Percentiles rank a stretch among this genome's conserved stretches.
phyloP scores from a whole-genome alignment of 2,797 vertebrate species.

The Intellagama lesueurii region DNA sequence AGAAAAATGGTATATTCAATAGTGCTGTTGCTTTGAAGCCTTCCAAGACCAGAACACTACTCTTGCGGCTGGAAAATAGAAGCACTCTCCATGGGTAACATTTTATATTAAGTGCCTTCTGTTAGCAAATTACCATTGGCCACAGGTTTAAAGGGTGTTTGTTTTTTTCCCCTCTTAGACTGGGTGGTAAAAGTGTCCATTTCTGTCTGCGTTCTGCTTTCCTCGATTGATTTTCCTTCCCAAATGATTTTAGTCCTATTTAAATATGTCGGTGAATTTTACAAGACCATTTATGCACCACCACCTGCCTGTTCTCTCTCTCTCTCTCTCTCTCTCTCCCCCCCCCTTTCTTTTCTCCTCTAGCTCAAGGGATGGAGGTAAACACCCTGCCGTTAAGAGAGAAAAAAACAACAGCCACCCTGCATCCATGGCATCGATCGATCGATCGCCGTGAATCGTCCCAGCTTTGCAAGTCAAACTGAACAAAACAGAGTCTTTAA shows the following conservation, averaged over 20 bases:
- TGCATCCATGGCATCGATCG: conserved; percentile 45
- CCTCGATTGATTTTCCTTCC: conserved; percentile 51
- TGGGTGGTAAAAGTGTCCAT: conserved; percentile 39
- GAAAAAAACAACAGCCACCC: neutral
- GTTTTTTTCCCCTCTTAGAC: conserved; percentile 33
- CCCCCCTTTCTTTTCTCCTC: conserved; percentile 48
- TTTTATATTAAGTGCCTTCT: neutral
- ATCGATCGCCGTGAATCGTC: conserved; percentile 47
- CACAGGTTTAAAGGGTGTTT: conserved; percentile 17
- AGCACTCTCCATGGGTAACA: neutral
- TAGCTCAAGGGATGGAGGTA: conserved; percentile 39
- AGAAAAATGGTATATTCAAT: neutral
- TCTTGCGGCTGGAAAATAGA: neutral
- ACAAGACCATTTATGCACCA: conserved; percentile 25
- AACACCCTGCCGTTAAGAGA: conserved; percentile 61
- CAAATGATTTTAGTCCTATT: conserved; percentile 58
- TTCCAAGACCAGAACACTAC: neutral
- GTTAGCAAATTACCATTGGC: conserved; percentile 24
- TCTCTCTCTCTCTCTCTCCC: neutral
- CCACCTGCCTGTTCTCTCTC: conserved; percentile 28
- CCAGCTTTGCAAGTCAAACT: conserved; percentile 50
- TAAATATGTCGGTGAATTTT: conserved; percentile 64
- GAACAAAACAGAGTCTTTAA: conserved; percentile 50
- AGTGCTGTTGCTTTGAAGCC: no score
- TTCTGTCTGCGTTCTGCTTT: neutral